Conservation (phyloP, 2,113 vertebrate species). For the Sorex fumeus region DNA sequence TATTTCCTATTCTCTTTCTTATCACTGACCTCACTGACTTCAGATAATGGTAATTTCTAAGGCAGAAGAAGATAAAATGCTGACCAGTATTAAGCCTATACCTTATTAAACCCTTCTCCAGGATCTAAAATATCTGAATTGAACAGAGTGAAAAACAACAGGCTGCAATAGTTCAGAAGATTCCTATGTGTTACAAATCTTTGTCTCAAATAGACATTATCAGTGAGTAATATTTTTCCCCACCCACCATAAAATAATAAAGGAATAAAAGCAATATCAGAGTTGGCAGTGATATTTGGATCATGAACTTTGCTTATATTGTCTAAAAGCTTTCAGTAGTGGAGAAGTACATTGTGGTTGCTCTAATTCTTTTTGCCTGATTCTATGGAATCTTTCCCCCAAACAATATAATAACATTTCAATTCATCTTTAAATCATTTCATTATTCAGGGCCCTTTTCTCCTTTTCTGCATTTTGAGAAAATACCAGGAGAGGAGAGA, state of each 20-base stretch:
- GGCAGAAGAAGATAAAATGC: background rate
- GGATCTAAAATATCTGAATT: slow-evolving; percentile 2
- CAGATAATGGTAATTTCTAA: background rate
- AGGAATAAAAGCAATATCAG: slow-evolving; percentile 65
- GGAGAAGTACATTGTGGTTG: slow-evolving; percentile 88
- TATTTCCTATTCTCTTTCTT: background rate
- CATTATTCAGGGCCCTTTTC: slow-evolving; percentile 70
- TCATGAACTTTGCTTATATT: slow-evolving; percentile 67
- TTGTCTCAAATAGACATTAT: slow-evolving; percentile 56
- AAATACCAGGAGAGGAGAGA: slow-evolving; percentile 82
- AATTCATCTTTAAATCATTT: slow-evolving; percentile 81
- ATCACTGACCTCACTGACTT: background rate
- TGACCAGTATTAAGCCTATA: background rate
- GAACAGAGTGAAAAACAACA: background rate
- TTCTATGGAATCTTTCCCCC: slow-evolving; percentile 67
- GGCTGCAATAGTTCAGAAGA: background rate
- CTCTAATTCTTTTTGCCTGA: slow-evolving; percentile 66
- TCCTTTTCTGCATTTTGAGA: slow-evolving; percentile 85
- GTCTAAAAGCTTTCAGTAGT: slow-evolving; percentile 78
- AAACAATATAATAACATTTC: slow-evolving; percentile 84
- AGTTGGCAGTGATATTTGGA: slow-evolving; percentile 73
- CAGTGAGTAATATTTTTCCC: background rate
- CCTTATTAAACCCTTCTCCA: background rate
- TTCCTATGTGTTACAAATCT: slow-evolving; percentile 35
- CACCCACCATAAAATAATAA: background rate